Evolutionary conservation across 2,113 vertebrate genomes (phyloP).

Genomic region (Microtus ochrogaster): DNA sequence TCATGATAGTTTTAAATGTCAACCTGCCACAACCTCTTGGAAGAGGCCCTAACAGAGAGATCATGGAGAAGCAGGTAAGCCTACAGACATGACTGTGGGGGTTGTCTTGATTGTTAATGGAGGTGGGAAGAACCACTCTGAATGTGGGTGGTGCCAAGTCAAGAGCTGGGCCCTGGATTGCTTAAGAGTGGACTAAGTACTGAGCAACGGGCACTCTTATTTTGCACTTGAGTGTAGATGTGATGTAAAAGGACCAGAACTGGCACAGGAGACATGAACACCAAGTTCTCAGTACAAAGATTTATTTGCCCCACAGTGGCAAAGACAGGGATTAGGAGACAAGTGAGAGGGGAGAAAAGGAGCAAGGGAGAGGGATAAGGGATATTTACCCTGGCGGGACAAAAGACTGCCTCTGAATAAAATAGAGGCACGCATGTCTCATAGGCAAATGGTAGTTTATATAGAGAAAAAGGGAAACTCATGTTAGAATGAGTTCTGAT

Average conservation of each 20-base stretch:
- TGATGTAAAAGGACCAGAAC: not conserved
- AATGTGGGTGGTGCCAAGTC: not conserved
- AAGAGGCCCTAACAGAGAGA: not conserved
- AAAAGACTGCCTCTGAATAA: not conserved
- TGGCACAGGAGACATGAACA: not conserved
- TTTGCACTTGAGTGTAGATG: too few species aligned
- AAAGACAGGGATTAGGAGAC: not conserved
- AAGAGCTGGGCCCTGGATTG: not conserved
- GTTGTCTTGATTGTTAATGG: not conserved
- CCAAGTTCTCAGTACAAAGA: not conserved
- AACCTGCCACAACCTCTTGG: not conserved
- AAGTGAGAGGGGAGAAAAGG: not conserved
- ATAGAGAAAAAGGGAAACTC: not conserved
- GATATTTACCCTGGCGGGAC: not conserved
- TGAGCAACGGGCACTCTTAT: not conserved
- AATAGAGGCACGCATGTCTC: not conserved
- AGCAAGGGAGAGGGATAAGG: not conserved
- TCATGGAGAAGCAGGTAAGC: not conserved
- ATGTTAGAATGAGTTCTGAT: not conserved
- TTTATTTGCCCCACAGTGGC: not conserved
- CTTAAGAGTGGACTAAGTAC: not conserved
- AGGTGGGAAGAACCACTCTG: not conserved
- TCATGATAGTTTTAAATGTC: not conserved
- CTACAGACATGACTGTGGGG: too few species aligned
- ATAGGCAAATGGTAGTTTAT: not conserved